Evolutionary conservation across 2,888 invertebrate species (phyloP), one percentile per base, ranked within the genome.

Genomic region (Thecophora atra): DNA sequence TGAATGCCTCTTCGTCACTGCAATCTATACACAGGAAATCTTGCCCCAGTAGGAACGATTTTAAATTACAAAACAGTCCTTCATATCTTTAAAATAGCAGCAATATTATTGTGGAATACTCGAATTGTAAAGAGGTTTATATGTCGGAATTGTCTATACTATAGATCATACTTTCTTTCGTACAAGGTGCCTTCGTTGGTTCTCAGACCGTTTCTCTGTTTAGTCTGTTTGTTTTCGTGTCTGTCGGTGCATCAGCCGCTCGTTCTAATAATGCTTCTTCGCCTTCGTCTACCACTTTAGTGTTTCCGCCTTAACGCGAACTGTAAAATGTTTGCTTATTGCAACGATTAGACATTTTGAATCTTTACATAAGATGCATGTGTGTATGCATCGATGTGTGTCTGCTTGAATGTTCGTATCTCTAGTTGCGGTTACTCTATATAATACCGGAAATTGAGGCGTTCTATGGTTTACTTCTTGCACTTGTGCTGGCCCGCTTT

Each of bases 231-330:
- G 17, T 64, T n/a, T 64, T 8, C 24, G 17, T 8, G 51, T 62
- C 37, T 54, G 52, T 37, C 64, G 42, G 24, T 47, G 37, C 21
- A 19, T 21, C 28, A 37, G 8, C 68, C 17, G 24, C 24, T 7
- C 58, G n/a, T 13, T 44, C 44, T 17, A 47, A 47, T n/a, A 47
- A n/a, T 47, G 47, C 6, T 47, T 17, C n/a, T 47, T 47, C 47
- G 11, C 15, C 30, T 30, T 37, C 37, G 6, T 37, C 37, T 37
- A 37, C 37, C 37, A 37, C 6, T 80, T 79, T 78, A 77, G 73
- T 75, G 77, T 78, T 82, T 81, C 81, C 82, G 80, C 78, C 79
- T 79, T 78, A 81, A 77, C 70, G 70, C 70, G 70, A 62, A 52
- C 52, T 62, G 52, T 51, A 42, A 63, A 70, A 70, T 70, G 70